Percentiles rank a stretch among this genome's conserved stretches.
Conservation (phyloP, 2,113 vertebrate species). For the Galemys pyrenaicus region DNA sequence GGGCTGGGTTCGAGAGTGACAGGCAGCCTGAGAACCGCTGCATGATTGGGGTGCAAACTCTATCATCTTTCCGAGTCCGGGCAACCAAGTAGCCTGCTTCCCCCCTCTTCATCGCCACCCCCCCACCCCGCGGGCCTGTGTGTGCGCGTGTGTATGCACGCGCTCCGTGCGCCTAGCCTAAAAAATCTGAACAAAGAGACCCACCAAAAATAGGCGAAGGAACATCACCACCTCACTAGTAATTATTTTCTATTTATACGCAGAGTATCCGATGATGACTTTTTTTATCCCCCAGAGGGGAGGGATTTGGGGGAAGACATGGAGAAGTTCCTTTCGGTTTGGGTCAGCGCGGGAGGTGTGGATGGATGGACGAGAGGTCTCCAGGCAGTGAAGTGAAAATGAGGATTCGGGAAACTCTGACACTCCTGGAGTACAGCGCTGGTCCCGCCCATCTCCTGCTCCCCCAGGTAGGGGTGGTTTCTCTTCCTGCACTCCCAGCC, state of each 20-base stretch:
- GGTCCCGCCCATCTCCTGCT: constrained; percentile 10
- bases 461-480: background rate
- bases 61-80: background rate
- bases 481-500: background rate
- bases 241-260: constrained; percentile 86
- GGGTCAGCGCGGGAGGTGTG: constrained; percentile 25
- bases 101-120: background rate
- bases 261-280: constrained; percentile 76
- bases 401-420: constrained; percentile 40
- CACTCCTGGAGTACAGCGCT: background rate
- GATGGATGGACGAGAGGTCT: background rate
- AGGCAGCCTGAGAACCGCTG: background rate
- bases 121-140: background rate
- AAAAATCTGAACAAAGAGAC: constrained; percentile 80
- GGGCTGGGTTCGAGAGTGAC: background rate
- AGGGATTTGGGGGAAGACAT: constrained; percentile 36
- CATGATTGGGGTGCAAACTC: background rate
- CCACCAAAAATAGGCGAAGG: constrained; percentile 82
- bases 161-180: constrained; percentile 59
- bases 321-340: background rate
- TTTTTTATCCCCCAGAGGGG: background rate
- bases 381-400: background rate
- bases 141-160: constrained; percentile 30
- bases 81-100: background rate
- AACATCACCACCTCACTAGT: constrained; percentile 81